Percentiles rank a stretch among this genome's conserved stretches.
Evolutionary conservation across 1,140 invertebrate species (phyloP).

Genomic region (Bathynomus jamesi): DNA sequence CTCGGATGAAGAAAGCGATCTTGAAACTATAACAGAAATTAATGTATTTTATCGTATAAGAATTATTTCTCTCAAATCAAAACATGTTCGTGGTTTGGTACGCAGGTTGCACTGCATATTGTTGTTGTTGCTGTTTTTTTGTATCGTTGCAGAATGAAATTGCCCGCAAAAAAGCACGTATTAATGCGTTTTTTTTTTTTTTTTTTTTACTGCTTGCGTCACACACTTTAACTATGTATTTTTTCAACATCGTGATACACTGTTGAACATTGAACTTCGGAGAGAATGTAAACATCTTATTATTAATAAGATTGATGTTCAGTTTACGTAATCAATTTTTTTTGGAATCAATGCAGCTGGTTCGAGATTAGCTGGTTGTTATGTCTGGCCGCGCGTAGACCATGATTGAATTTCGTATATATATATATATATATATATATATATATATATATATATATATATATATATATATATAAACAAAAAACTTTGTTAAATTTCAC

Average conservation of each 20-base stretch:
- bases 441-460: background rate
- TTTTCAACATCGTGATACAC: background rate
- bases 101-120: too few species aligned
- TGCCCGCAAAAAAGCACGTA: too few species aligned
- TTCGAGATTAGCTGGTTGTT: background rate
- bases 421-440: slow-evolving; percentile 20
- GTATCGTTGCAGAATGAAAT: too few species aligned
- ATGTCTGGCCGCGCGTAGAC: slow-evolving; percentile 10
- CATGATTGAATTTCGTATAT: slow-evolving; percentile 14
- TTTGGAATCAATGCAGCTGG: background rate
- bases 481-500: background rate
- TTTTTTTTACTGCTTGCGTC: too few species aligned
- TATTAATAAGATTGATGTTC: slow-evolving; percentile 8
- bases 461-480: slow-evolving; percentile 7
- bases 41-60: too few species aligned
- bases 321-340: slow-evolving; percentile 9
- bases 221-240: background rate
- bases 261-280: too few species aligned
- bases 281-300: too few species aligned
- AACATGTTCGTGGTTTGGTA: background rate
- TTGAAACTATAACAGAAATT: too few species aligned
- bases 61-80: background rate
- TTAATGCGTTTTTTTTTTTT: too few species aligned
- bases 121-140: too few species aligned
- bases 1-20: too few species aligned